A percentile compares a stretch with the other conserved stretches of the same genome.
These are phyloP conservation scores for Drosophila asahinai DNA, from an alignment of 1,140 invertebrate species.

Conservation along the genomic window DNA sequence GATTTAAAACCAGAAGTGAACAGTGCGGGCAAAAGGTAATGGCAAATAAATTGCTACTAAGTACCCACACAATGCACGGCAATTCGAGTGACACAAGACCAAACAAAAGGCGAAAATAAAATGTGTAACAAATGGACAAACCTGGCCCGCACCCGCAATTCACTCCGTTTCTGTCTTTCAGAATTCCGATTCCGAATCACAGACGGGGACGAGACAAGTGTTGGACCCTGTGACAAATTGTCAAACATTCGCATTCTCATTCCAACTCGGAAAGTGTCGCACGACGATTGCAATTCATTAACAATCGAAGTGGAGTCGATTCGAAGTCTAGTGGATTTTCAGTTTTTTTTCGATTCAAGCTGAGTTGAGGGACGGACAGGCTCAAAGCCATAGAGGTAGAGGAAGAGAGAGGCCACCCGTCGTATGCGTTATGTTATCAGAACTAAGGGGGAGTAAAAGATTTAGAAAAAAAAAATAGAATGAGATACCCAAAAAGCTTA, in stretches of 20 bases:
- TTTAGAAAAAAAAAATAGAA: neutral
- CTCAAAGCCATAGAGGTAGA: slow-evolving; percentile 52
- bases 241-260: slow-evolving; percentile 68
- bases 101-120: slow-evolving; percentile 54
- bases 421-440: slow-evolving; percentile 56
- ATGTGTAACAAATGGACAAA: slow-evolving; percentile 78
- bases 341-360: neutral
- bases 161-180: slow-evolving; percentile 5
- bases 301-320: slow-evolving; percentile 44
- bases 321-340: slow-evolving; percentile 14
- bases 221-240: slow-evolving; percentile 73
- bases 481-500: no score
- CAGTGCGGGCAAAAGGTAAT: slow-evolving; percentile 52
- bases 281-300: slow-evolving; percentile 71
- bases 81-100: slow-evolving; percentile 48
- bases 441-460: neutral
- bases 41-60: slow-evolving; percentile 77
- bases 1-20: slow-evolving; percentile 82
- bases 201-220: slow-evolving; percentile 60
- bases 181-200: slow-evolving; percentile 15
- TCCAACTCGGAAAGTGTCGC: slow-evolving; percentile 45
- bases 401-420: slow-evolving; percentile 68
- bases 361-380: slow-evolving; percentile 71
- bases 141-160: slow-evolving; percentile 62
- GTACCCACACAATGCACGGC: slow-evolving; percentile 52